A percentile compares a stretch with the other conserved stretches of the same genome.
phyloP scores from a whole-genome alignment of 2,113 vertebrate species.

The Geococcyx californianus region DNA sequence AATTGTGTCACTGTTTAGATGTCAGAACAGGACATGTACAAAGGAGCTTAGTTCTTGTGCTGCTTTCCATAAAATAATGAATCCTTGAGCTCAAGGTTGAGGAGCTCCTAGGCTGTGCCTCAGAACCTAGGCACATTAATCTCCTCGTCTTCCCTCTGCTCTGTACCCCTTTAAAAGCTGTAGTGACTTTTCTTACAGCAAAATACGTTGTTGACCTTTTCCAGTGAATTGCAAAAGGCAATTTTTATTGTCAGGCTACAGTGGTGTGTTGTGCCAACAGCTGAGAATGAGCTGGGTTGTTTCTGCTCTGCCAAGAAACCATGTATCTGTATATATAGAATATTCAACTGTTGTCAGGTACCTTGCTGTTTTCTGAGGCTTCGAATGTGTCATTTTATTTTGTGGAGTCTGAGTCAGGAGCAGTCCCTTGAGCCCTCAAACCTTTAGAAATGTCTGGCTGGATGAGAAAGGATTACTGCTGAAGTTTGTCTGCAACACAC shows the following conservation, averaged over 20 bases:
- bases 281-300: not conserved
- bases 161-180: not conserved
- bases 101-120: not conserved
- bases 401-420: not conserved
- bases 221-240: not conserved
- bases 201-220: not conserved
- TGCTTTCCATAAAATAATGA: not conserved
- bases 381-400: not conserved
- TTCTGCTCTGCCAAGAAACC: not conserved
- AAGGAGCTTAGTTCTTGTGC: not conserved
- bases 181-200: not conserved
- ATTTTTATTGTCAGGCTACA: not conserved
- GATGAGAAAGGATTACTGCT: not conserved
- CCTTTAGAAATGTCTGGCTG: not conserved
- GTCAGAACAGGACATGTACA: not conserved
- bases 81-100: not conserved
- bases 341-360: not conserved
- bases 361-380: not conserved
- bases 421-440: not conserved
- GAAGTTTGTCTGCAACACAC: not conserved
- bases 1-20: constrained; percentile 10
- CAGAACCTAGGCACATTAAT: not conserved
- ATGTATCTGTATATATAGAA: not conserved
- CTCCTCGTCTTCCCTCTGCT: not conserved
- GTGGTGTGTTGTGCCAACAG: not conserved